Evolutionary conservation across 2,888 invertebrate genomes (phyloP).

Genomic region (Eupithecia pulchellata): DNA sequence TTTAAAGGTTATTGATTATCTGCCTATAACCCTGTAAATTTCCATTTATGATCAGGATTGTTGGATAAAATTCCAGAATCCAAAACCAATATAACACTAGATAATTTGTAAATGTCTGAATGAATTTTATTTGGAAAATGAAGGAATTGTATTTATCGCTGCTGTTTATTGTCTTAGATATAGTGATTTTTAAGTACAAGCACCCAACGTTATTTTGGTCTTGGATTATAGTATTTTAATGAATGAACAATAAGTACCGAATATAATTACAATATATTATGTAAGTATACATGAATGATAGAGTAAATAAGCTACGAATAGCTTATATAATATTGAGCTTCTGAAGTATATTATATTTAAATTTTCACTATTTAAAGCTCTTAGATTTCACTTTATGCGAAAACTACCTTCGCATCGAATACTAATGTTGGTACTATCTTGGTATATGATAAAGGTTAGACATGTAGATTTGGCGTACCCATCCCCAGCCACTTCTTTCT

Average conservation of each 20-base stretch:
- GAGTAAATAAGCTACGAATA: conserved; percentile 80
- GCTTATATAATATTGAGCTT: conserved; percentile 83
- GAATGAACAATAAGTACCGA: conserved; percentile 49
- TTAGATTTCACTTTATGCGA: conserved; percentile 82
- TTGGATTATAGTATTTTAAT: conserved; percentile 60
- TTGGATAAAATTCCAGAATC: conserved; percentile 25
- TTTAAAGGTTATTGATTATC: too few relatives aligned
- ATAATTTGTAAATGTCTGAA: conserved; percentile 18
- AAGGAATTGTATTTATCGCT: conserved; percentile 39
- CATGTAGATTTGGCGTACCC: conserved; percentile 24
- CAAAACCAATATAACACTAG: conserved; percentile 49
- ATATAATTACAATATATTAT: conserved; percentile 60
- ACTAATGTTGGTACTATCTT: conserved; percentile 60
- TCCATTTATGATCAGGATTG: conserved; percentile 43
- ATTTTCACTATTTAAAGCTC: conserved; percentile 85
- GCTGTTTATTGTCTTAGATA: conserved; percentile 60
- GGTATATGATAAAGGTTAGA: conserved; percentile 39
- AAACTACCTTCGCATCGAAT: conserved; percentile 73
- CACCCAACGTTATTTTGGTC: conserved; percentile 62
- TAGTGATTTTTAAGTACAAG: conserved; percentile 42
- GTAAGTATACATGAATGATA: conserved; percentile 73
- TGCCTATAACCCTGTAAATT: too few relatives aligned
- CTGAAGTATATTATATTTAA: conserved; percentile 81
- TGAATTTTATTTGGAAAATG: conserved; percentile 8
- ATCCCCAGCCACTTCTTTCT: conserved; percentile 24